Percentiles rank a stretch among this genome's conserved stretches.
These are phyloP conservation scores for Sparidentex hasta DNA, from an alignment of 2,797 vertebrate species.

Conservation along the genomic window DNA sequence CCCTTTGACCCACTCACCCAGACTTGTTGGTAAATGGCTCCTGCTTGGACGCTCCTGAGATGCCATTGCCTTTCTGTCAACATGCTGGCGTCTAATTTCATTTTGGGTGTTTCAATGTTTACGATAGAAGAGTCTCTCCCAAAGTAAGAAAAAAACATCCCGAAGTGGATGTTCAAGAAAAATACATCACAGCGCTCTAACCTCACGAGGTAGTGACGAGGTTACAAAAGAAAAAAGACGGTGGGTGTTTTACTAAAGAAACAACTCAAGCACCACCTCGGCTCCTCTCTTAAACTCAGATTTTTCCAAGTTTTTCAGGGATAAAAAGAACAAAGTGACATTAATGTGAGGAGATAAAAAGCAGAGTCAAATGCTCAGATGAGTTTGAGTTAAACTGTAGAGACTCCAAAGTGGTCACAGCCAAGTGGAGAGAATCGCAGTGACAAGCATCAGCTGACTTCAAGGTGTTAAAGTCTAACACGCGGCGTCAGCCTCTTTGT, in stretches of 20 bases:
- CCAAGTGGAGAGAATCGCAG: conserved; percentile 75
- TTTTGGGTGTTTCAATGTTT: background rate
- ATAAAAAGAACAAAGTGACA: conserved; percentile 45
- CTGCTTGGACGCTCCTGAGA: conserved; percentile 27
- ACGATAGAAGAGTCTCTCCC: no score
- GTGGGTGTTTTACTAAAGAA: background rate
- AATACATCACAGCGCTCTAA: background rate
- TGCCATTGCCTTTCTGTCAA: conserved; percentile 25
- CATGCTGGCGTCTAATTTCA: conserved; percentile 17
- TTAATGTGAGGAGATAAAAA: conserved; percentile 40
- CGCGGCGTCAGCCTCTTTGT: conserved; percentile 80
- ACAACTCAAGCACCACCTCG: background rate
- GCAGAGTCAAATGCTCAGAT: conserved; percentile 39
- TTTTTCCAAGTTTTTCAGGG: background rate
- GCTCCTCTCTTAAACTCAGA: background rate
- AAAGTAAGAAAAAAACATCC: background rate
- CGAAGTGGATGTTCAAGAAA: background rate
- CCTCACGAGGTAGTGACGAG: background rate
- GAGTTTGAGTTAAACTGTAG: conserved; percentile 53
- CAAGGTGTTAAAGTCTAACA: conserved; percentile 74
- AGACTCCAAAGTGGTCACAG: conserved; percentile 61
- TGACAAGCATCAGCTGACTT: conserved; percentile 80
- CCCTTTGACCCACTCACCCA: conserved; percentile 52
- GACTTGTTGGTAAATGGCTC: conserved; percentile 41
- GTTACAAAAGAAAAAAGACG: background rate